Evolutionary conservation across 2,888 invertebrate genomes (phyloP), one percentile per base, ranked within the genome.

Genomic region (Pollenia angustigena): DNA sequence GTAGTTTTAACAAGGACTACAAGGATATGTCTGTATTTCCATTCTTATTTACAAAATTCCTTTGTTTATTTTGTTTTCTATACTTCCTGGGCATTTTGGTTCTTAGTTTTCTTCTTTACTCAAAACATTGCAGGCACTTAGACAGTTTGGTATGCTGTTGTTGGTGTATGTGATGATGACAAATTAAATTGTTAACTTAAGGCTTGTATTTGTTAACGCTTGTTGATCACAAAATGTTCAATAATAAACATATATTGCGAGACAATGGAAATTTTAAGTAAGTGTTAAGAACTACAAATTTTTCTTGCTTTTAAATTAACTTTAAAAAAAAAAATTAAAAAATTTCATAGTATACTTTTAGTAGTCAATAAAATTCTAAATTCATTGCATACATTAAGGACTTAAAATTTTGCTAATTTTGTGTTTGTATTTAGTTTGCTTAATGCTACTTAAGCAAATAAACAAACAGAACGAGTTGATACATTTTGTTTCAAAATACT

Each of bases 371-470:
- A 56, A 48, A 69, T 56, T 48, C 48, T n/a, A 79, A 71, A 54
- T 18, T 76, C 23, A 52, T 81, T 62, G 75, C 81, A 62, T 76
- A 85, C 66, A 32, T 66, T 81, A 42, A 52, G 62, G 66, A 23
- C 40, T 14, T 14, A 74, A 23, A 64, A 54, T 18, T n/a, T n/a
- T 76, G 44, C 14, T 46, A 32, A 16, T 62, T 66, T 40, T 58
- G 40, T 69, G 16, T 62, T 7, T 66, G 18, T 23, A 40, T n/a
- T 52, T 50, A 52, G n/a, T 62, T 62, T 23, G 14, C 23, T 9
- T 48, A 48, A 68, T 68, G 50, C 48, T 81, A 54, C 64, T 72
- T 66, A 9, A 23, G 32, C 10, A 18, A 44, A 46, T 54, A 71
- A 66, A 56, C 9, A 18, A 32, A 64, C n/a, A 11, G 1, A 14